Percentiles rank a stretch among this genome's conserved stretches.
Evolutionary conservation across 2,888 invertebrate genomes (phyloP).

Genomic region (Acanthosepion esculentum): DNA sequence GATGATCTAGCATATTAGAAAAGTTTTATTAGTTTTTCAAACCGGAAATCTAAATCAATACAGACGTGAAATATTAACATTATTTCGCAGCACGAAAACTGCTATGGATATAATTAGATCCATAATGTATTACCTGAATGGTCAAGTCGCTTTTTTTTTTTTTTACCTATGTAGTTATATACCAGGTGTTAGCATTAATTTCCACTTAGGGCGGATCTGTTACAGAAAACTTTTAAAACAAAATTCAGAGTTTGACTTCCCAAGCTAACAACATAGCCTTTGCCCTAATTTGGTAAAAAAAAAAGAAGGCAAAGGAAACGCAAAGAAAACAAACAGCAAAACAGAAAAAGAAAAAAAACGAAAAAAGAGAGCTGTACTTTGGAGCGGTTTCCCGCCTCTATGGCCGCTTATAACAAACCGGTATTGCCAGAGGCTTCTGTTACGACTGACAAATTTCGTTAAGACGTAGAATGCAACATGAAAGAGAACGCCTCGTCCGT

Average conservation of each 20-base stretch:
- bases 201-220: background rate
- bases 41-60: too few relatives aligned
- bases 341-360: background rate
- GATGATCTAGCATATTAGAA: too few relatives aligned
- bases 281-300: background rate
- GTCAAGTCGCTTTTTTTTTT: too few relatives aligned
- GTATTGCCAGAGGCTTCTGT: background rate
- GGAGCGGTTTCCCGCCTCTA: background rate
- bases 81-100: too few relatives aligned
- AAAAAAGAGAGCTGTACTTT: background rate
- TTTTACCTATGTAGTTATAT: too few relatives aligned
- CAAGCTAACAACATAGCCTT: background rate
- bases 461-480: background rate
- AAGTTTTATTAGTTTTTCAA: too few relatives aligned
- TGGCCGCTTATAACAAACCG: background rate
- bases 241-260: background rate
- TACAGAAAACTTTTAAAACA: background rate
- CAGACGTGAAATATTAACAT: too few relatives aligned
- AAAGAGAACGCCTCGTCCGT: background rate
- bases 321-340: background rate
- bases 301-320: background rate
- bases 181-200: background rate
- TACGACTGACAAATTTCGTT: background rate
- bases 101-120: too few relatives aligned
- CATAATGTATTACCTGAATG: too few relatives aligned